phyloP scores from a whole-genome alignment of 2,113 vertebrate species.

The human region GRCh38 chr9:104774001-104774500 shows the following conservation, averaged over 20 bases:
- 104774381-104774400: neutral
- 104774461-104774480: neutral
- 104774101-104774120: neutral
- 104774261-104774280: neutral
- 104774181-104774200: neutral
- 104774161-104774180: neutral
- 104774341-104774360: neutral
- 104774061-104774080: neutral
- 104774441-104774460: neutral
- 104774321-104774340: neutral
- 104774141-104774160: neutral
- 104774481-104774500: neutral
- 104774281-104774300: neutral
- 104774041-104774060: neutral
- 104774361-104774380: neutral
- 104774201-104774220: neutral
- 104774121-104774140: neutral
- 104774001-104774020: neutral
- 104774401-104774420: neutral
- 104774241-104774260: neutral
- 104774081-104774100: neutral
- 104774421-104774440: neutral
- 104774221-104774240: slow-evolving; percentile 19
- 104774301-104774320: neutral
- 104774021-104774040: neutral